Base-by-base conservation (phyloP, 2,888 invertebrate genomes). In the Sminthurides aquaticus region DNA sequence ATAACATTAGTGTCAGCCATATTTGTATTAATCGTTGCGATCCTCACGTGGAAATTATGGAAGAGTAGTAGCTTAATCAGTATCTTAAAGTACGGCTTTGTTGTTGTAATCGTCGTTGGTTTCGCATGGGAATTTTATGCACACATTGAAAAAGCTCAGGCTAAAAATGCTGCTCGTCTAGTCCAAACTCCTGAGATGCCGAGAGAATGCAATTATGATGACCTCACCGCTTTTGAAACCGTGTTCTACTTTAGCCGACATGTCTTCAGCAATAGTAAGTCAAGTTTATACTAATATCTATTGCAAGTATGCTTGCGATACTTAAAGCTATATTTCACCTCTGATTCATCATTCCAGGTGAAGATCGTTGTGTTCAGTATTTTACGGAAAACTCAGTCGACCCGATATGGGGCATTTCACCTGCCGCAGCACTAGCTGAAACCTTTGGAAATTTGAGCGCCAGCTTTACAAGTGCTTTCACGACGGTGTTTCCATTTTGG, bases 201-300 rank as follows among this genome's bases (percentile, higher is more conserved):
- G 34, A 65, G 67, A 48, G 74, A 74, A 60, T 74, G 74, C 63
- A 66, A 71, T 28, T 72, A 67, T 52, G 67, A 71, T 24, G 68
- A 66, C 60, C 56, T 70, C 24, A 59, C 61, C 18, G 26, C 48
- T 3, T 56, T 43, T 57, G 68, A 72, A 1, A 54, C 62, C 0
- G 15, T 65, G 0, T 22, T 20, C 22, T 74, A 72, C 56, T 72
- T 49, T 54, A 8, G 70, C 24, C 60, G 71, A 22, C 65, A 67
- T 18, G 55, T 67, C 20, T 0, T 70, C 3, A 54, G 61, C 3
- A 58, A 58, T 61, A 60, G 72, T 72, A 66, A 67, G 70, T 68
- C 34, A 25, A 34, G 26, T 2, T 5, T n/a, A n/a, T n/a, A n/a
- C n/a, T n/a, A n/a, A n/a, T n/a, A n/a, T n/a, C n/a, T n/a, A n/a